These are phyloP conservation scores for Plusia festucae DNA, from an alignment of 2,888 invertebrate species.

Conservation along the genomic window DNA sequence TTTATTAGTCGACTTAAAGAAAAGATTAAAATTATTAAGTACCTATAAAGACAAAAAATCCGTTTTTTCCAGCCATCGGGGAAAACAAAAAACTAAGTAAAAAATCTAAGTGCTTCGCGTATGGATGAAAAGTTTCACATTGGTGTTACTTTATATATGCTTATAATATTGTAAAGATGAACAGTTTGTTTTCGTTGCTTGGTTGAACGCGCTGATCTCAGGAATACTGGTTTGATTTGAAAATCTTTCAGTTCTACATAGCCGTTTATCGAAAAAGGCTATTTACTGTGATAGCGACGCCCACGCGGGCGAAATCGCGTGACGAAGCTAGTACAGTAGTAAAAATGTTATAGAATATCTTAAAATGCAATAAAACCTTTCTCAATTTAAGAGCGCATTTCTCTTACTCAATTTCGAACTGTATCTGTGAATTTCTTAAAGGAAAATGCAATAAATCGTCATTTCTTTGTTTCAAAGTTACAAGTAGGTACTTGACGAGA, in stretches of 20 bases:
- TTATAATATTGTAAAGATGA: too few species aligned
- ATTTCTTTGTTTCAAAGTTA: neutral
- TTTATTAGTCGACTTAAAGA: too few species aligned
- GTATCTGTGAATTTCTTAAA: slow-evolving; percentile 1
- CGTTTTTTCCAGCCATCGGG: neutral
- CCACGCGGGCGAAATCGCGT: too few species aligned
- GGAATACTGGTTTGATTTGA: too few species aligned
- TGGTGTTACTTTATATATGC: neutral
- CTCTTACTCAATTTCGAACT: neutral
- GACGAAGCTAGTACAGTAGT: too few species aligned
- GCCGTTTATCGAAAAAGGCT: too few species aligned
- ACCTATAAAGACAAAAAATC: too few species aligned
- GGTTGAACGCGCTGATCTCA: too few species aligned
- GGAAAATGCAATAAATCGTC: neutral
- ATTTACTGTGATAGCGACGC: too few species aligned
- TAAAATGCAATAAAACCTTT: neutral
- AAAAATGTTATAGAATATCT: neutral
- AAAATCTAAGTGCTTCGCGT: neutral
- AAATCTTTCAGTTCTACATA: too few species aligned
- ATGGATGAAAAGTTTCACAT: neutral
- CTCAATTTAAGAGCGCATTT: neutral
- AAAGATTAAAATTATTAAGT: too few species aligned
- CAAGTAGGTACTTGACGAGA: neutral
- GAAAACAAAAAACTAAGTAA: neutral
- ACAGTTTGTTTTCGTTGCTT: too few species aligned